Evolutionary conservation across 2,797 vertebrate species (phyloP).

Genomic region (Antennarius maculatus): DNA sequence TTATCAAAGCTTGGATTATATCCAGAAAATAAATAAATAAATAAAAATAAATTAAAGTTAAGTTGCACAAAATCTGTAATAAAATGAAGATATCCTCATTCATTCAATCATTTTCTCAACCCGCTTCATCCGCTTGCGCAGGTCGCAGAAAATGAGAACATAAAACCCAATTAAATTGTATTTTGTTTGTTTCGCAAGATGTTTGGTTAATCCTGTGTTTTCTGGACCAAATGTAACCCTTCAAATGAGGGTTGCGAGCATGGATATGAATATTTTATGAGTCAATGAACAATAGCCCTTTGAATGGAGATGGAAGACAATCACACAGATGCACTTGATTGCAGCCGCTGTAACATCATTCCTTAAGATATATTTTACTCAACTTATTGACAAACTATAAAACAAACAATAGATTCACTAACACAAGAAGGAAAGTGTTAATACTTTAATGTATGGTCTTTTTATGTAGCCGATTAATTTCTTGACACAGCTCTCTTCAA

Average conservation of each 20-base stretch:
- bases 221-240: slow-evolving; percentile 35
- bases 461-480: not conserved
- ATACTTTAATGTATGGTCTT: not conserved
- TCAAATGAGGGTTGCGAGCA: slow-evolving; percentile 39
- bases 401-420: not conserved
- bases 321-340: slow-evolving; percentile 52
- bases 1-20: too few species aligned
- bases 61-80: too few species aligned
- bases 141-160: slow-evolving; percentile 8
- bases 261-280: slow-evolving; percentile 69
- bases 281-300: slow-evolving; percentile 53
- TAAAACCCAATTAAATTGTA: slow-evolving; percentile 34
- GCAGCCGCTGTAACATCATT: slow-evolving; percentile 37
- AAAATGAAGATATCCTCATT: too few species aligned
- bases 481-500: too few species aligned
- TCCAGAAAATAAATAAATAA: too few species aligned
- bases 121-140: too few species aligned
- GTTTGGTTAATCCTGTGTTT: slow-evolving; percentile 40
- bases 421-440: not conserved
- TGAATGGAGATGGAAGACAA: slow-evolving; percentile 44
- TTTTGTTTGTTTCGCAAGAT: slow-evolving; percentile 45
- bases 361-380: slow-evolving; percentile 2
- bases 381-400: slow-evolving; percentile 1
- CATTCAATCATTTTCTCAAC: too few species aligned
- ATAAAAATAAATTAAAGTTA: too few species aligned